phyloP scores from a whole-genome alignment of 2,888 invertebrate genomes.

The Meganola albula region DNA sequence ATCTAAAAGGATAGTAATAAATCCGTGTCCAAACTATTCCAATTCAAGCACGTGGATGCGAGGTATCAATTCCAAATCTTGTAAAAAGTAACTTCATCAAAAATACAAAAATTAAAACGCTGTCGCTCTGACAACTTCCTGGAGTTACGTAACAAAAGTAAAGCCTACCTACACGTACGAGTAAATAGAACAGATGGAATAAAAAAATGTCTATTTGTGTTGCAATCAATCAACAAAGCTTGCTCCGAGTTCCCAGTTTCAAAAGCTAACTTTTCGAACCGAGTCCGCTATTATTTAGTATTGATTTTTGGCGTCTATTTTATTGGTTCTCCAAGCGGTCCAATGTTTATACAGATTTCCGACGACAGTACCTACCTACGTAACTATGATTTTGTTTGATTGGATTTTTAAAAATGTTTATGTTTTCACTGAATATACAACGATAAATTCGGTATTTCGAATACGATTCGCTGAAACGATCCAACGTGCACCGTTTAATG shows the following conservation, averaged over 20 bases:
- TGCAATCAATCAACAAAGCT: conserved; percentile 73
- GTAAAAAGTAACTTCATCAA: conserved; percentile 28
- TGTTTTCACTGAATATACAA: conserved; percentile 16
- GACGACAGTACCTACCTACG: conserved; percentile 46
- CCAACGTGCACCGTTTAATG: conserved; percentile 13
- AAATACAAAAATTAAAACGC: conserved; percentile 25
- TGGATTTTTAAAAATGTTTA: conserved; percentile 36
- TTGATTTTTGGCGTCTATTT: conserved; percentile 61
- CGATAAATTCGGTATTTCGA: conserved; percentile 18
- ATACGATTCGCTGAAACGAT: conserved; percentile 13
- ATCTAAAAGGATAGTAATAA: conserved; percentile 2
- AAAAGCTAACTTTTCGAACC: conserved; percentile 63
- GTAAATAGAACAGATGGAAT: conserved; percentile 57
- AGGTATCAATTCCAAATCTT: conserved; percentile 24
- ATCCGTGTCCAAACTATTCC: too few relatives aligned
- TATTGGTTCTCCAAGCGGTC: conserved; percentile 47
- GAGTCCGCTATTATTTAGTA: conserved; percentile 60
- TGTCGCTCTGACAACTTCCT: conserved; percentile 16
- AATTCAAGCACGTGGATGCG: conserved; percentile 30
- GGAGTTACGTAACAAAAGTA: conserved; percentile 41
- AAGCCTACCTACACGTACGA: conserved; percentile 32
- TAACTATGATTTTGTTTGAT: conserved; percentile 44
- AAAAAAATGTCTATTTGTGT: conserved; percentile 65
- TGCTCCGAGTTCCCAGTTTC: conserved; percentile 43
- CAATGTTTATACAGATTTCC: conserved; percentile 56